Conservation (phyloP, 2,888 invertebrate species). For the Patella pellucida region DNA sequence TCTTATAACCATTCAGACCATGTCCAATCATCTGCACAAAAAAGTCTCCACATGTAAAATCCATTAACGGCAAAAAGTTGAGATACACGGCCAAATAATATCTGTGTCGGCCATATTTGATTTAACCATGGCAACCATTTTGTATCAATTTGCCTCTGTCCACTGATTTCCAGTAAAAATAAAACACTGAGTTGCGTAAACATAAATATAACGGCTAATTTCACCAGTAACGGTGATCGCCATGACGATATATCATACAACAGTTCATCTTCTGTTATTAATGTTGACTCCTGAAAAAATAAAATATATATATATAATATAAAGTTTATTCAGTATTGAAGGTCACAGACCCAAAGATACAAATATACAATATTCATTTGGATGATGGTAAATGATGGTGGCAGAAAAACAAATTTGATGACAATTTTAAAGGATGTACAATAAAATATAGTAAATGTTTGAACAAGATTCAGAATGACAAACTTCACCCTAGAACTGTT, state of each 20-base stretch:
- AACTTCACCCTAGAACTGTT: background rate
- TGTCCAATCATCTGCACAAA: slow-evolving; percentile 56
- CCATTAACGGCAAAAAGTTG: slow-evolving; percentile 50
- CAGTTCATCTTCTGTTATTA: slow-evolving; percentile 33
- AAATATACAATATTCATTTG: too few relatives aligned
- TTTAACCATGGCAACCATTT: slow-evolving; percentile 32
- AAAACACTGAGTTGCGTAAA: slow-evolving; percentile 53
- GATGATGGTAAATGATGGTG: too few relatives aligned
- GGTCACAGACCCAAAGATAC: too few relatives aligned
- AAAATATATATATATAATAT: too few relatives aligned
- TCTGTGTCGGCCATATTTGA: slow-evolving; percentile 45
- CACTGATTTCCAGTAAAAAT: slow-evolving; percentile 50
- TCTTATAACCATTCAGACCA: slow-evolving; percentile 53
- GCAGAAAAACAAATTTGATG: too few relatives aligned
- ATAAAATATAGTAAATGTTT: background rate
- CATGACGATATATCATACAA: slow-evolving; percentile 44
- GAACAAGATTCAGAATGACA: background rate
- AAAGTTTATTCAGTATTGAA: too few relatives aligned
- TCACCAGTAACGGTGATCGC: slow-evolving; percentile 54
- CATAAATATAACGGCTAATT: slow-evolving; percentile 57
- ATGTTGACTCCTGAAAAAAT: slow-evolving; percentile 11
- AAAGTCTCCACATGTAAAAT: slow-evolving; percentile 60
- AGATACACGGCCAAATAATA: slow-evolving; percentile 49
- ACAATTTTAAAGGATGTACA: too few relatives aligned
- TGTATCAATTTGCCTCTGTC: slow-evolving; percentile 24